Percentiles rank a stretch among this genome's conserved stretches.
These are phyloP conservation scores for Liodrosophila aerea DNA, from an alignment of 2,888 invertebrate genomes.

Conservation along the genomic window DNA sequence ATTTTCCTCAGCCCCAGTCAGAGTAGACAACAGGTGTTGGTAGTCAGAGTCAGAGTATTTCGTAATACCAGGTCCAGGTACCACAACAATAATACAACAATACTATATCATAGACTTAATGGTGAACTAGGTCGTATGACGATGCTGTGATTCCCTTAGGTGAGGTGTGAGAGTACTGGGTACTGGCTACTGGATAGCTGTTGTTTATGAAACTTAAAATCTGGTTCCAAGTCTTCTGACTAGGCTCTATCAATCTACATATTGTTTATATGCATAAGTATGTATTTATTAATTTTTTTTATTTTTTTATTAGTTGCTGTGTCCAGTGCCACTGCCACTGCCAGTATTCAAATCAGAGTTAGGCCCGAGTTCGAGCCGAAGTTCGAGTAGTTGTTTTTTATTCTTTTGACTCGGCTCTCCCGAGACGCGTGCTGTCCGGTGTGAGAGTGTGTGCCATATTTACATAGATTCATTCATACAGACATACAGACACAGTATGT, in stretches of 20 bases:
- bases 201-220: conserved; percentile 53
- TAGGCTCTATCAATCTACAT: conserved; percentile 38
- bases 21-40: too few relatives aligned
- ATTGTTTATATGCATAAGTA: conserved; percentile 36
- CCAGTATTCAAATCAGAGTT: conserved; percentile 66
- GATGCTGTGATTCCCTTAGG: neutral
- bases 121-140: too few relatives aligned
- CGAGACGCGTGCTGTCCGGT: conserved; percentile 53
- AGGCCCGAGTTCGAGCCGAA: conserved; percentile 31
- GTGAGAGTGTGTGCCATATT: conserved; percentile 23
- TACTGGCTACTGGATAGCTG: conserved; percentile 11
- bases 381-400: conserved; percentile 32
- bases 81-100: too few relatives aligned
- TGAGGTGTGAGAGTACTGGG: neutral
- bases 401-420: conserved; percentile 41
- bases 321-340: conserved; percentile 10
- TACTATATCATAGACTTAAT: too few relatives aligned
- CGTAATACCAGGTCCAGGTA: too few relatives aligned
- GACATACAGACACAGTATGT: neutral
- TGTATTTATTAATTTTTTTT: conserved; percentile 17
- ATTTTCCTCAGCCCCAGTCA: too few relatives aligned
- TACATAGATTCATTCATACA: neutral
- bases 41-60: too few relatives aligned
- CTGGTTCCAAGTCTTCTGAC: conserved; percentile 49
- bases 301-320: conserved; percentile 9